Conservation (phyloP, 2,113 vertebrate species). For the Centrocercus urophasianus region DNA sequence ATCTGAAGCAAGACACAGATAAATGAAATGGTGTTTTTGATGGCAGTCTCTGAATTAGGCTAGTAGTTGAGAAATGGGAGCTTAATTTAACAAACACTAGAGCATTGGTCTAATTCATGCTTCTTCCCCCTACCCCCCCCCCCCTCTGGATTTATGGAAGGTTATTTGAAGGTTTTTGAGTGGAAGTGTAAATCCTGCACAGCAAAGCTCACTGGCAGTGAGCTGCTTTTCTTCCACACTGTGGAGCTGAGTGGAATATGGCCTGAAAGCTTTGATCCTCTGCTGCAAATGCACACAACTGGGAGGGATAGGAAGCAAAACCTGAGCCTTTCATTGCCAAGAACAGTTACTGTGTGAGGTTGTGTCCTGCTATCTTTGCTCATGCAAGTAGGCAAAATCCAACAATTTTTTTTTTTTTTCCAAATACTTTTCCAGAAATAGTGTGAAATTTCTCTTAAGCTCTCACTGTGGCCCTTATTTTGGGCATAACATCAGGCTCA, state of each 20-base stretch:
- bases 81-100: slow-evolving; percentile 10
- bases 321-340: neutral
- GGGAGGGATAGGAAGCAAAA: neutral
- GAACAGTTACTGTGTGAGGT: neutral
- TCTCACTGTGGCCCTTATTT: neutral
- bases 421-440: neutral
- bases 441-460: neutral
- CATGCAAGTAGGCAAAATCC: neutral
- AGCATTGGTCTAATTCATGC: neutral
- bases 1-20: slow-evolving; percentile 60
- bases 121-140: neutral
- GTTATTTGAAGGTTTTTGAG: neutral
- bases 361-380: neutral
- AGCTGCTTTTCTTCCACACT: neutral
- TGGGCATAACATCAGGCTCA: fast-evolving
- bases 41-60: slow-evolving; percentile 27
- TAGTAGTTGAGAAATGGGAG: slow-evolving; percentile 22
- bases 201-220: neutral
- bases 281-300: neutral
- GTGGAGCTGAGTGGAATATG: fast-evolving
- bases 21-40: slow-evolving; percentile 41
- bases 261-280: neutral
- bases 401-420: neutral
- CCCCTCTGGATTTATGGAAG: slow-evolving; percentile 12
- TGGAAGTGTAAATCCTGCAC: neutral